These are phyloP conservation scores for Nesidiocoris tenuis DNA, from an alignment of 2,888 invertebrate species.

Conservation along the genomic window DNA sequence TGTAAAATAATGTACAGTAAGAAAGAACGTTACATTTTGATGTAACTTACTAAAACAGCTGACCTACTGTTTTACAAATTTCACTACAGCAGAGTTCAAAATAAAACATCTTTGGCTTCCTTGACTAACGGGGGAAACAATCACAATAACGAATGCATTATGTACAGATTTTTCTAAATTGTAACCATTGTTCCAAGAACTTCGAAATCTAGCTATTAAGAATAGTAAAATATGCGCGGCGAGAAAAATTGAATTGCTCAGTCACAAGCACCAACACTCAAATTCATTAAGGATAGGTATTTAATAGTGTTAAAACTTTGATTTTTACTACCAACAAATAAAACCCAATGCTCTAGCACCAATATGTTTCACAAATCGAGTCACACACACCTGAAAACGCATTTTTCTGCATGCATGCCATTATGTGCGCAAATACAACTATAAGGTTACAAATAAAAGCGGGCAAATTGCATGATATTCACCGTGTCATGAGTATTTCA, in stretches of 20 bases:
- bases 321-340: background rate
- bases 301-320: background rate
- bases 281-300: background rate
- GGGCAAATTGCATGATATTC: background rate
- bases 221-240: slow-evolving; percentile 6
- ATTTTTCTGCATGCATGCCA: no score
- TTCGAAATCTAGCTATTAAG: background rate
- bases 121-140: background rate
- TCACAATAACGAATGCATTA: background rate
- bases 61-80: background rate
- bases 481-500: background rate
- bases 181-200: background rate
- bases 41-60: background rate
- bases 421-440: background rate
- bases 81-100: background rate
- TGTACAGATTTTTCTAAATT: background rate
- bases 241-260: slow-evolving; percentile 3
- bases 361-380: background rate
- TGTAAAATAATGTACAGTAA: no score
- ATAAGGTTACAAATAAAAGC: background rate
- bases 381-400: no score
- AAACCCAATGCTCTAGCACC: slow-evolving; percentile 1
- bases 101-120: slow-evolving; percentile 1
- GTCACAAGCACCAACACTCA: background rate
- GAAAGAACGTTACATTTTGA: background rate